Base-by-base conservation (phyloP, 2,797 vertebrate genomes). In the Sebastes steindachneri region DNA sequence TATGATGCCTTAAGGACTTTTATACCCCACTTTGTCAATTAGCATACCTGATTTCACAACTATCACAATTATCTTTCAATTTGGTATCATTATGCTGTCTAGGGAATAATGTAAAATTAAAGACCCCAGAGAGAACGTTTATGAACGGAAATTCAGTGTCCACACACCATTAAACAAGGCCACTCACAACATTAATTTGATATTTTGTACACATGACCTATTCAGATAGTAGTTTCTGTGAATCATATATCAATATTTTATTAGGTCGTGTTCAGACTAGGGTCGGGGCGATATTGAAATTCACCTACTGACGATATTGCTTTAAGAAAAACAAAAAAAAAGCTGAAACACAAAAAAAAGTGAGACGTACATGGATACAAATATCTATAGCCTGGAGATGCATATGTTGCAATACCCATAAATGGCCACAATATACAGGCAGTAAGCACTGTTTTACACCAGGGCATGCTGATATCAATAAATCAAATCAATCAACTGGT, bases 1-100 rank as follows among this genome's bases (percentile, higher is more conserved):
- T 86, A 82, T 33, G 59, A 79, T 7, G 67, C 66, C 72, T 76
- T 21, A 26, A 88, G 84, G 79, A 74, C 75, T 75, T 79, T 75
- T 57, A 73, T 33, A 74, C 33, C 66, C 41, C 53, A 73, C 26
- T 71, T 58, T 82, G 37, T 71, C 68, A 75, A 73, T 90, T 64
- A 75, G n/a, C 48, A 77, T 70, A 77, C 67, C 75, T 66, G 81
- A 86, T 85, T 76, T 73, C 55, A 72, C 45, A 69, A 73, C 26
- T 41, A 33, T 45, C 14, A 45, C 41, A 8, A 48, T 66, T 48
- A 3, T 48, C 54, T 76, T 75, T 59, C 26, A 37, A 17, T 71
- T 65, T 33, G 29, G 6, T 33, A 26, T 76, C 51, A 26, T 7
- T 58, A n/a, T 64, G 14, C 26, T 54, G 58, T 51, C 26, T 23